Percentiles rank a stretch among this genome's conserved stretches.
phyloP scores from a whole-genome alignment of 1,140 invertebrate genomes.

The Pseudomyrmex flavicornis region DNA sequence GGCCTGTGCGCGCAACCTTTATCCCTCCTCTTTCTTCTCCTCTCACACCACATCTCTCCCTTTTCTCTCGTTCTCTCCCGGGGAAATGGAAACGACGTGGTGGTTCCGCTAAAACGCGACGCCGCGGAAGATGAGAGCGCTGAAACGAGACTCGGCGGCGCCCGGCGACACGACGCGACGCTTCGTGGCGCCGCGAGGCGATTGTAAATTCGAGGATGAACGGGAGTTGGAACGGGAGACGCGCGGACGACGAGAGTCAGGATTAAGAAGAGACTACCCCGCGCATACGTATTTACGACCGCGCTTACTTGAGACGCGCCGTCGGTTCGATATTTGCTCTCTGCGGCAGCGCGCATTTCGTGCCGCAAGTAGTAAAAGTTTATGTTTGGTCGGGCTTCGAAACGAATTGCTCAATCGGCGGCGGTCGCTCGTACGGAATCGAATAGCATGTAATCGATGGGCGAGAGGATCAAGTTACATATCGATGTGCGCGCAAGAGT shows the following conservation, averaged over 20 bases:
- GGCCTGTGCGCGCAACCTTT: slow-evolving; percentile 46
- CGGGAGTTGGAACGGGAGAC: slow-evolving; percentile 9
- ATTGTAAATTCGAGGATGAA: slow-evolving; percentile 61
- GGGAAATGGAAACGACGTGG: slow-evolving; percentile 30
- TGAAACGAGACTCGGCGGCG: slow-evolving; percentile 61
- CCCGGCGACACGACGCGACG: slow-evolving; percentile 33
- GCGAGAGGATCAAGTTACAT: neutral
- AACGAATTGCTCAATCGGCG: neutral
- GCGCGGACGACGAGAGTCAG: neutral
- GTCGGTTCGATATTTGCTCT: slow-evolving; percentile 18
- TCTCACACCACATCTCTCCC: slow-evolving; percentile 7
- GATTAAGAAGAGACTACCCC: slow-evolving; percentile 42
- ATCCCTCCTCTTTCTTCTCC: slow-evolving; percentile 21
- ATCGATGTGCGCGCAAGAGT: neutral
- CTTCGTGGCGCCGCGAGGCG: slow-evolving; percentile 20
- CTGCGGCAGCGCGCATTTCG: neutral
- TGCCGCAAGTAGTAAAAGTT: slow-evolving; percentile 2
- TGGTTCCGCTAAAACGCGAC: slow-evolving; percentile 58
- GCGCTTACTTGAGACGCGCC: slow-evolving; percentile 29
- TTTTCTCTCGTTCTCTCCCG: slow-evolving; percentile 14
- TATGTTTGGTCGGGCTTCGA: slow-evolving; percentile 2
- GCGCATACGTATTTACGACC: slow-evolving; percentile 37
- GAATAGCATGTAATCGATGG: slow-evolving; percentile 4
- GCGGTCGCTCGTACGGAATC: neutral
- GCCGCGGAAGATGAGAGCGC: slow-evolving; percentile 66